phyloP scores from a whole-genome alignment of 2,888 invertebrate species.

The Noctua comes region DNA sequence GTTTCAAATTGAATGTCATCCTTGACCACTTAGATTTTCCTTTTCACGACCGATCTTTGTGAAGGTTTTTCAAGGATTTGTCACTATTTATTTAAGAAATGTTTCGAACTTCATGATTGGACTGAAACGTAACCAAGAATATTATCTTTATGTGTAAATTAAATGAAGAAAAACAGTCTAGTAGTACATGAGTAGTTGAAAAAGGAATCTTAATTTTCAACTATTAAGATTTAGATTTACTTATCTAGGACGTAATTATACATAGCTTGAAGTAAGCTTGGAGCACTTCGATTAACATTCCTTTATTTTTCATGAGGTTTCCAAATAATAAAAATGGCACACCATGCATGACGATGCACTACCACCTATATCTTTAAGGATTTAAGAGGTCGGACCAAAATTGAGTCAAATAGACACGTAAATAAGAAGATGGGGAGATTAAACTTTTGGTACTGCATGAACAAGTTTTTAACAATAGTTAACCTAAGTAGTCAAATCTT shows the following conservation, averaged over 20 bases:
- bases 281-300: background rate
- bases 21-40: background rate
- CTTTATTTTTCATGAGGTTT: background rate
- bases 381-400: background rate
- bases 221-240: too few species aligned
- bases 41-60: background rate
- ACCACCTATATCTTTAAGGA: background rate
- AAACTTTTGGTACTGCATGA: background rate
- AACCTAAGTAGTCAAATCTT: background rate
- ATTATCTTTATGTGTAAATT: background rate
- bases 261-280: background rate
- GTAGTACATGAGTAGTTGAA: background rate
- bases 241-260: background rate
- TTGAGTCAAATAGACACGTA: background rate
- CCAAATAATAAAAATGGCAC: background rate
- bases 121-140: background rate
- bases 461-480: background rate
- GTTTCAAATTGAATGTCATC: conserved; percentile 5
- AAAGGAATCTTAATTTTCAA: background rate
- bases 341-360: background rate
- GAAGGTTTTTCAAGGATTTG: background rate
- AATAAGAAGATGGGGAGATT: background rate
- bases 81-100: conserved; percentile 3
- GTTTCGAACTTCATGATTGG: background rate
- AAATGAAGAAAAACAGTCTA: background rate